phyloP scores from a whole-genome alignment of 2,797 vertebrate genomes.

The Mus spretus region DNA sequence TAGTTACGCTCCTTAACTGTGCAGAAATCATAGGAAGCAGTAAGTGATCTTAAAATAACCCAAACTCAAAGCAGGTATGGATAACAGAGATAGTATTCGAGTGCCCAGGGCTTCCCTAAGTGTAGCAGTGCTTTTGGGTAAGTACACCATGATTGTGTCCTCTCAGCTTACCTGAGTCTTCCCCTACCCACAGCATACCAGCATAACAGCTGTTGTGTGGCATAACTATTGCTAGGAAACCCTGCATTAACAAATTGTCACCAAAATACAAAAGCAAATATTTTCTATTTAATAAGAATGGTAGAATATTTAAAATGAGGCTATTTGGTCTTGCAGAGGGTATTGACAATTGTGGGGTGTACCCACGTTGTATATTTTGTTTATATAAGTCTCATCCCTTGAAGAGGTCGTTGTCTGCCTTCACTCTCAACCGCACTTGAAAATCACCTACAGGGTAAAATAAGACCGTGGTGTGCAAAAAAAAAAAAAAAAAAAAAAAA shows the following conservation, averaged over 20 bases:
- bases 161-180: background rate
- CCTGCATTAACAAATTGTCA: background rate
- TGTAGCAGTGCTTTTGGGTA: background rate
- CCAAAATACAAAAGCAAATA: background rate
- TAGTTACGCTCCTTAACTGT: background rate
- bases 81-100: conserved; percentile 32
- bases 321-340: background rate
- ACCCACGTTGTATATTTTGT: background rate
- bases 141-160: background rate
- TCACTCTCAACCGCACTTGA: conserved; percentile 7
- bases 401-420: background rate
- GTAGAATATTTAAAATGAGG: background rate
- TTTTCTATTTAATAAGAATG: background rate
- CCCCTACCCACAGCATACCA: background rate
- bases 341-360: background rate
- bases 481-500: background rate
- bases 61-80: background rate
- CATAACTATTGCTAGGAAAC: background rate
- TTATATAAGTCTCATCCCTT: conserved; percentile 16
- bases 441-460: conserved; percentile 8
- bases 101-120: conserved; percentile 16
- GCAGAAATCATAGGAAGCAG: background rate
- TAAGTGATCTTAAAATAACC: conserved; percentile 48
- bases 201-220: background rate
- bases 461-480: background rate